Conservation (phyloP, 2,113 vertebrate species). For the Pachycephala philippinensis region DNA sequence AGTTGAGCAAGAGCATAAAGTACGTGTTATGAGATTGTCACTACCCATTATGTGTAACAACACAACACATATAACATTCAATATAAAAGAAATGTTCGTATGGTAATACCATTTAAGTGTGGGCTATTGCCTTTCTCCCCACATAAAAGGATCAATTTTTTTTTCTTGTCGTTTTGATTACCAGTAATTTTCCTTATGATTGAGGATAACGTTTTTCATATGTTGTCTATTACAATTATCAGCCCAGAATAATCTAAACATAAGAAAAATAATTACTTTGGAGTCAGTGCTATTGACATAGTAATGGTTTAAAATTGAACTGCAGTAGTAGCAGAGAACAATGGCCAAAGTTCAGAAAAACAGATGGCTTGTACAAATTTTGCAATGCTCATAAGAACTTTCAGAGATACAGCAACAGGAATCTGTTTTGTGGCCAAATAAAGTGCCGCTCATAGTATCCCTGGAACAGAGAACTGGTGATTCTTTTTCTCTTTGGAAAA, state of each 20-base stretch:
- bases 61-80: background rate
- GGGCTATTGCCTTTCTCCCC: background rate
- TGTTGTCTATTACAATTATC: background rate
- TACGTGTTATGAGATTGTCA: background rate
- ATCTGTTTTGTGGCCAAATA: background rate
- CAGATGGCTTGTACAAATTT: background rate
- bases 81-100: background rate
- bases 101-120: background rate
- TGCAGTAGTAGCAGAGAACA: background rate
- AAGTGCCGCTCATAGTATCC: background rate
- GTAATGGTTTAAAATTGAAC: background rate
- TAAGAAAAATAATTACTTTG: background rate
- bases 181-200: background rate
- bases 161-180: background rate
- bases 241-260: background rate
- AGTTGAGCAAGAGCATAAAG: background rate
- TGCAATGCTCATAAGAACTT: background rate
- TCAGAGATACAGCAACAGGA: background rate
- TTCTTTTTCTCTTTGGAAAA: background rate
- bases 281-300: background rate
- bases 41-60: background rate
- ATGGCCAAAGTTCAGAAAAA: background rate
- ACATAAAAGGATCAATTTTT: background rate
- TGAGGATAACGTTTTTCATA: background rate
- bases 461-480: background rate